Percentiles rank a stretch among this genome's conserved stretches.
Conservation (phyloP, 1,140 invertebrate species). For the Catajapyx aquilonaris region DNA sequence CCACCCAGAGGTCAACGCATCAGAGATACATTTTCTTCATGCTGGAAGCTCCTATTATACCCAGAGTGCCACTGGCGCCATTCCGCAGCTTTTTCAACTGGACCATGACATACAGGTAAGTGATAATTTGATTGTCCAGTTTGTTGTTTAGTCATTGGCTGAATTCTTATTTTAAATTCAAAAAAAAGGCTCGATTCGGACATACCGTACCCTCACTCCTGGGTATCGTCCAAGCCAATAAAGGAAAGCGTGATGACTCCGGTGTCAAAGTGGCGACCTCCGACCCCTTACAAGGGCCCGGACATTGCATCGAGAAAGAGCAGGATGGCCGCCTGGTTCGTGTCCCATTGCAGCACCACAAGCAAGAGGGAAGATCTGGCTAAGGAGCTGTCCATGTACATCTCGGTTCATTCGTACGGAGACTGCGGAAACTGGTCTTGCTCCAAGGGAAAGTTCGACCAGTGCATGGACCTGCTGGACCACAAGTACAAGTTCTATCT, state of each 20-base stretch:
- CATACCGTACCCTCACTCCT: too few species aligned
- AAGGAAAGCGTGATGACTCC: too few species aligned
- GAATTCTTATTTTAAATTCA: too few species aligned
- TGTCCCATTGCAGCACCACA: conserved; percentile 24
- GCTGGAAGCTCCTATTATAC: conserved; percentile 11
- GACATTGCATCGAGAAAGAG: conserved; percentile 2
- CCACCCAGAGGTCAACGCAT: conserved; percentile 7
- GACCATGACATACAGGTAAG: conserved; percentile 23
- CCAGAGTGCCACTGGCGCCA: neutral
- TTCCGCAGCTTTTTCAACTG: conserved; percentile 20
- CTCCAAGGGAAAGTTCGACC: too few species aligned
- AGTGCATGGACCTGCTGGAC: too few species aligned
- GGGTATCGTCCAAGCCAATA: too few species aligned
- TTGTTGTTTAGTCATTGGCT: too few species aligned
- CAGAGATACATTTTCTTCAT: conserved; percentile 14
- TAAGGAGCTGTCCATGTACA: conserved; percentile 20
- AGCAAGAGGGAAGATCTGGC: conserved; percentile 23
- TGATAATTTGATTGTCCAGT: too few species aligned
- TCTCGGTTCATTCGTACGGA: conserved; percentile 30
- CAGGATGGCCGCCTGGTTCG: conserved; percentile 23
- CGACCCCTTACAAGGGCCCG: neutral
- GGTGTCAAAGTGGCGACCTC: neutral
- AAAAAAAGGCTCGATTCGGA: too few species aligned
- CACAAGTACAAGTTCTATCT: too few species aligned
- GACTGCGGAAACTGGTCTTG: conserved; percentile 22